These are phyloP conservation scores for Oxygymnocypris stewartii DNA, from an alignment of 2,113 vertebrate species.

Conservation along the genomic window DNA sequence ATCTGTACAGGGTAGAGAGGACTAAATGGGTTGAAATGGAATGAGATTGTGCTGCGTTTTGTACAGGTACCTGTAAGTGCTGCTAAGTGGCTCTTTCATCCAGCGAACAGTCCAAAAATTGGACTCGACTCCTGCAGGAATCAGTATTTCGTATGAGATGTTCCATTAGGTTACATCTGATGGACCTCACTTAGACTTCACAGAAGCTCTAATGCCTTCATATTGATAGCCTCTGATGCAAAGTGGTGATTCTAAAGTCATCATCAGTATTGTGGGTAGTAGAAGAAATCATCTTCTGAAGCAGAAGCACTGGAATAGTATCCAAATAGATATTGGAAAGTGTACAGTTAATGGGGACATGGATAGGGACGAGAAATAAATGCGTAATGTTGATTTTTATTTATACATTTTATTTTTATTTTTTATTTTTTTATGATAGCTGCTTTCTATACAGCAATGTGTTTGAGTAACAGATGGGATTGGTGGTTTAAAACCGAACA, in stretches of 20 bases:
- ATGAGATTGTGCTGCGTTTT: conserved; percentile 27
- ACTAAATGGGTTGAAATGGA: conserved; percentile 32
- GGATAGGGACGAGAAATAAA: not conserved
- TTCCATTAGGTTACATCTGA: conserved; percentile 28
- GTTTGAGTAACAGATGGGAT: not conserved
- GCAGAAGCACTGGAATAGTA: not conserved
- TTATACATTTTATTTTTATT: no score
- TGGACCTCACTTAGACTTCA: conserved; percentile 15
- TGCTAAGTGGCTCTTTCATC: conserved; percentile 36
- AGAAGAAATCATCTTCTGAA: not conserved
- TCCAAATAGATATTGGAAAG: conserved; percentile 2
- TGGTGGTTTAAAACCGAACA: not conserved
- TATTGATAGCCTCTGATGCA: not conserved
- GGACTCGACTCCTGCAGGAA: conserved; percentile 1
- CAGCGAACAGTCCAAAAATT: conserved; percentile 20
- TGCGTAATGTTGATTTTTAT: not conserved
- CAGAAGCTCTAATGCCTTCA: not conserved
- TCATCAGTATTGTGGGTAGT: not conserved
- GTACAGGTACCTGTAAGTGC: conserved; percentile 30
- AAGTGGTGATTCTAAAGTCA: not conserved
- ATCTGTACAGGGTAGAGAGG: not conserved
- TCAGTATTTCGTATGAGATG: conserved; percentile 15
- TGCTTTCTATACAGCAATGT: not conserved
- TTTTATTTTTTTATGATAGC: not conserved
- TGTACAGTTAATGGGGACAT: not conserved